Evolutionary conservation across 2,797 vertebrate species (phyloP), one percentile per base, ranked within the genome.

Genomic region (Epinephelus malabaricus): DNA sequence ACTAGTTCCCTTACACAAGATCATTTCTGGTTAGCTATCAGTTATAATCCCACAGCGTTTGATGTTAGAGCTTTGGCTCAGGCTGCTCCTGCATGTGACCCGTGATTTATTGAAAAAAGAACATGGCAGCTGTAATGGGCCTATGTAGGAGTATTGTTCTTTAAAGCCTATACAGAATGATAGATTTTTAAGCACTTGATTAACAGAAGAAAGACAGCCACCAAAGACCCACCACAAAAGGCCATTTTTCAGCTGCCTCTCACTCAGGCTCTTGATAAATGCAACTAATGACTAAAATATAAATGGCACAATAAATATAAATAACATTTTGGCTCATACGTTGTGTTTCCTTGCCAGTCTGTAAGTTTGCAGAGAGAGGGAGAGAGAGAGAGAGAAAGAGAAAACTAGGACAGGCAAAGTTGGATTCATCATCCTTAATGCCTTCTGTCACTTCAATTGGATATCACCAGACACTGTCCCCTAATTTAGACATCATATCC

Each of bases 401-500:
- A 43, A 88, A 93, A 89, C 51, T 92, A 78, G 92, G 90, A 82
- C 92, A 86, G 63, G 74, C 64, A 78, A 77, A 91, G 91, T 89
- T 89, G 89, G 88, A 90, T 83, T 81, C 79, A 49, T 91, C 88
- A 78, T 86, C 86, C 69, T 86, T 85, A 84, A 86, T 82, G 88
- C 86, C 87, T 88, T 91, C 91, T 92, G 90, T 88, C 87, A 82
- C 86, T 89, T 88, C 81, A 86, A 45, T 85, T 76, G 83, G 82
- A 89, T 80, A 79, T 87, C 83, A 79, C 30, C 86, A 82, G 85
- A 86, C 85, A 54, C 76, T 60, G 78, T 81, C 84, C 85, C 86
- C 75, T 89, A 84, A 89, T 93, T 87, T 89, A 89, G 91, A 89
- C 85, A 86, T 90, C 86, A 86, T 73, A 72, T 86, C 82, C 82